Evolutionary conservation across 2,797 vertebrate genomes (phyloP).

Genomic region (Prionace glauca): DNA sequence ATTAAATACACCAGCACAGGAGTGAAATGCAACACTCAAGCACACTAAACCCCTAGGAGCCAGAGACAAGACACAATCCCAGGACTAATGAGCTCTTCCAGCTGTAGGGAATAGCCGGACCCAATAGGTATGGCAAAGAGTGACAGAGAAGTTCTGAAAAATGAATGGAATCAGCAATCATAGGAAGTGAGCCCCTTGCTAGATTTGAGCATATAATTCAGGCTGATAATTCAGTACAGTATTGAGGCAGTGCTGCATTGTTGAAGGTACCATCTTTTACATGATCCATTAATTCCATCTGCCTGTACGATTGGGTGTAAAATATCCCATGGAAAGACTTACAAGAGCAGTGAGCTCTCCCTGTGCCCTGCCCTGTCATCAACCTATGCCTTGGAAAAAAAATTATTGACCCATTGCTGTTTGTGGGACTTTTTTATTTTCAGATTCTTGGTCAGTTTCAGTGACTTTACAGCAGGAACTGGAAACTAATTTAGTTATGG

Average conservation of each 20-base stretch:
- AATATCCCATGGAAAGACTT: not conserved
- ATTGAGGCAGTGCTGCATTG: not conserved
- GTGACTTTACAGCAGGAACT: not conserved
- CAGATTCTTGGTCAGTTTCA: not conserved
- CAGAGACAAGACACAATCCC: too few relatives aligned
- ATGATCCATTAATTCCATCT: not conserved
- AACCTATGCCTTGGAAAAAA: not conserved
- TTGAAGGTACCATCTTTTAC: not conserved
- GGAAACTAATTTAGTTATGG: not conserved
- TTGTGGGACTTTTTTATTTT: not conserved
- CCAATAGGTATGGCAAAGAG: too few relatives aligned
- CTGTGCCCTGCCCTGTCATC: not conserved
- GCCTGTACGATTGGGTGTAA: not conserved
- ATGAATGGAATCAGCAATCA: too few relatives aligned
- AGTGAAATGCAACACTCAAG: too few relatives aligned
- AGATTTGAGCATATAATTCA: not conserved
- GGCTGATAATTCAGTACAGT: not conserved
- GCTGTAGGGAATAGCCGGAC: too few relatives aligned
- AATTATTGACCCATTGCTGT: not conserved
- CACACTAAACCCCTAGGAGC: too few relatives aligned
- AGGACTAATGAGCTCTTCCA: too few relatives aligned
- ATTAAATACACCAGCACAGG: too few relatives aligned
- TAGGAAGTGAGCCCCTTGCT: too few relatives aligned
- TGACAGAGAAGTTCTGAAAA: too few relatives aligned
- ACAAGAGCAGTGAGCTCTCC: not conserved